A percentile compares a stretch with the other conserved stretches of the same genome.
Conservation (phyloP, 2,113 vertebrate species). For the Mesitornis unicolor region DNA sequence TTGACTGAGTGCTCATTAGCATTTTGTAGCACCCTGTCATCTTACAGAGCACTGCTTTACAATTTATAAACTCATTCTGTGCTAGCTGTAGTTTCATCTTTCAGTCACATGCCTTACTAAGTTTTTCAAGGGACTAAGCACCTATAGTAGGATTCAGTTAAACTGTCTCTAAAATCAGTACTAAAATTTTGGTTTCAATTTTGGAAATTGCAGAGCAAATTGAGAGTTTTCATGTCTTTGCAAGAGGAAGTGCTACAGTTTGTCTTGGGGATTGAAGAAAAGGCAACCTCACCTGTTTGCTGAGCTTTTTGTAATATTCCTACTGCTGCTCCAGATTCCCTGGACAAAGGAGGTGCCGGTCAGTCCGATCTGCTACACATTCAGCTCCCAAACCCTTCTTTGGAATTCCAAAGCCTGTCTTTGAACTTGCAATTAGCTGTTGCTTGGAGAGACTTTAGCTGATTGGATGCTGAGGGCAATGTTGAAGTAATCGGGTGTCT, state of each 20-base stretch:
- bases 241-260: not conserved
- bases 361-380: not conserved
- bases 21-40: not conserved
- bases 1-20: not conserved
- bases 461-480: not conserved
- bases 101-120: not conserved
- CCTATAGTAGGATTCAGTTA: not conserved
- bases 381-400: not conserved
- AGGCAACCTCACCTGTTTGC: not conserved
- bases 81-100: not conserved
- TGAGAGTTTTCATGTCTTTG: not conserved
- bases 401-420: not conserved
- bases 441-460: not conserved
- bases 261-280: not conserved
- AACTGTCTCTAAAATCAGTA: not conserved
- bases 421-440: not conserved
- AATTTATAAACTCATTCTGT: not conserved
- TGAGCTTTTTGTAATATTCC: not conserved
- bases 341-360: not conserved
- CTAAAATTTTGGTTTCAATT: not conserved
- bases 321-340: not conserved
- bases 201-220: not conserved
- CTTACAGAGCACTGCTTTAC: not conserved
- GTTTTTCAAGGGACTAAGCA: not conserved
- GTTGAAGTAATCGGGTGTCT: not conserved